Percentiles rank a stretch among this genome's conserved stretches.
phyloP scores from a whole-genome alignment of 2,797 vertebrate species.

The Eutrigla gurnardus region DNA sequence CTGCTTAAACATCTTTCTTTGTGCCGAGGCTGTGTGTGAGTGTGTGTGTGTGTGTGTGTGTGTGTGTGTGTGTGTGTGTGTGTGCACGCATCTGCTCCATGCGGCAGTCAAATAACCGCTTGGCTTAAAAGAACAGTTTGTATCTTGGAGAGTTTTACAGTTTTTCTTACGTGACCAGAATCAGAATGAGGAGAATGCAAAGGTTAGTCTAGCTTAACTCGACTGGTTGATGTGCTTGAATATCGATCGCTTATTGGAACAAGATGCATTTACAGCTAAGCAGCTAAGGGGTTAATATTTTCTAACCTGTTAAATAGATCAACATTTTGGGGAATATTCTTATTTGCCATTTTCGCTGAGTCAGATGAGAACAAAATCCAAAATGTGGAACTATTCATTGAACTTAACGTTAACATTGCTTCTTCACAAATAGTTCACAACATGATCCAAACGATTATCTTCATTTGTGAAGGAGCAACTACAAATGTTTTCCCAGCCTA shows the following conservation, averaged over 20 bases:
- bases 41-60: background rate
- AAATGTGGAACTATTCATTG: background rate
- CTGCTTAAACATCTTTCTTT: constrained; percentile 31
- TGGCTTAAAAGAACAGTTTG: constrained; percentile 11
- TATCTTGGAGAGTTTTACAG: constrained; percentile 14
- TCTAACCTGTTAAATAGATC: background rate
- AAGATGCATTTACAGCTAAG: background rate
- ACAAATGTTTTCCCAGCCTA: background rate
- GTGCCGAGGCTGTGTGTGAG: constrained; percentile 24
- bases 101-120: constrained; percentile 11
- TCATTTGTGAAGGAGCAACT: constrained; percentile 7
- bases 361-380: background rate
- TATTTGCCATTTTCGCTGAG: background rate
- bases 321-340: background rate
- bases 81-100: too few species aligned
- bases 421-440: constrained; percentile 1
- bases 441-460: background rate
- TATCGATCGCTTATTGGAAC: background rate
- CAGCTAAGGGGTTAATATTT: background rate
- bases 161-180: constrained; percentile 30
- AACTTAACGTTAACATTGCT: background rate
- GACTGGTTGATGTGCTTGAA: background rate
- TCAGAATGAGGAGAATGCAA: background rate
- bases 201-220: constrained; percentile 10
- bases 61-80: too few species aligned